Percentiles rank a stretch among this genome's conserved stretches.
These are phyloP conservation scores for Sebastes vulpes DNA, from an alignment of 2,797 vertebrate species.

Conservation along the genomic window DNA sequence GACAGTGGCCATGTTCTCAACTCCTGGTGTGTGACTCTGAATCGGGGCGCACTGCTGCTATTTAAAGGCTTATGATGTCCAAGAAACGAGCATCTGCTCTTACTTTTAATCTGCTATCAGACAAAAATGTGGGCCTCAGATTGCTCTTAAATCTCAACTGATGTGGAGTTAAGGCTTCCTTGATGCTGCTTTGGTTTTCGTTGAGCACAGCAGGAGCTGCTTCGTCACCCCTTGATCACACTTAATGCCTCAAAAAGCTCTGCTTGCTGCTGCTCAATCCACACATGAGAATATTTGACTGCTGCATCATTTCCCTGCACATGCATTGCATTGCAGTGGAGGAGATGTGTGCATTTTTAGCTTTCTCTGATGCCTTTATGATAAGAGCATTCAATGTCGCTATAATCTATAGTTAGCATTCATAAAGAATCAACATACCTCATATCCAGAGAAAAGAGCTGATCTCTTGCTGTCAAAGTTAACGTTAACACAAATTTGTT, in stretches of 20 bases:
- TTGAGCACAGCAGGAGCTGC: not conserved
- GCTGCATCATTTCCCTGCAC: not conserved
- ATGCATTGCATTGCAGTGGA: not conserved
- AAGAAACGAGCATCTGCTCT: constrained; percentile 57
- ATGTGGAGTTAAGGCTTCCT: constrained; percentile 22
- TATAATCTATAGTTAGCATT: not conserved
- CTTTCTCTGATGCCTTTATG: not conserved
- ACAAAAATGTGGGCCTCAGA: not conserved
- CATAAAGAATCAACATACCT: not conserved
- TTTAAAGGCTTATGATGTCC: constrained; percentile 66
- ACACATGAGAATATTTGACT: not conserved
- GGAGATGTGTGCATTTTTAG: not conserved
- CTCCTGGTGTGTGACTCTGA: constrained; percentile 43
- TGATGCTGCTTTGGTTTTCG: constrained; percentile 1
- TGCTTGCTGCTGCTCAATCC: not conserved
- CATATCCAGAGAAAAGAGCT: not conserved
- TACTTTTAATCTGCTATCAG: constrained; percentile 42
- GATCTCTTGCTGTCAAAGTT: not conserved
- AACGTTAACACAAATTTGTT: too few species aligned
- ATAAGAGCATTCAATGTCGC: not conserved
- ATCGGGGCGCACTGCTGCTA: constrained; percentile 44
- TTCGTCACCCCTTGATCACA: not conserved
- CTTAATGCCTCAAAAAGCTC: constrained; percentile 4
- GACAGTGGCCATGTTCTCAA: constrained; percentile 64
- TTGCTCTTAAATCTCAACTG: constrained; percentile 25